Evolutionary conservation across 2,888 invertebrate species (phyloP).

Genomic region (Digitonthophagus gazella): DNA sequence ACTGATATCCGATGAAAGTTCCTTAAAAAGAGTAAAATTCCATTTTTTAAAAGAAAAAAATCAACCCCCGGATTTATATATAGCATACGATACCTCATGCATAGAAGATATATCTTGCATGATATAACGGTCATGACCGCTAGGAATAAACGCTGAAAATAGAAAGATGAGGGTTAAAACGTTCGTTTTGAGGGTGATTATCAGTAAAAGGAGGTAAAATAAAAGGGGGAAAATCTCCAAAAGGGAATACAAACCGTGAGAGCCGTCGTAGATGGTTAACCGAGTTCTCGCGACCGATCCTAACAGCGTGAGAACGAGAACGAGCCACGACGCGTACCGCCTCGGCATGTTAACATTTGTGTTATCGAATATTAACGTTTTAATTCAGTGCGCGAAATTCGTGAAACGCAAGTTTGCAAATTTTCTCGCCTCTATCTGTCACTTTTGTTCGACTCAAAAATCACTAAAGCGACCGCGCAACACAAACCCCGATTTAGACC

Average conservation of each 20-base stretch:
- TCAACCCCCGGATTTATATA: constrained; percentile 26
- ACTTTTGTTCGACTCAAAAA: constrained; percentile 29
- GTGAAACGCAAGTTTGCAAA: constrained; percentile 29
- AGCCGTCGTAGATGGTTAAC: constrained; percentile 70
- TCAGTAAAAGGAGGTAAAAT: constrained; percentile 8
- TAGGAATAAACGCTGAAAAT: constrained; percentile 68
- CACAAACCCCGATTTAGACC: too few relatives aligned
- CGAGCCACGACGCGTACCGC: constrained; percentile 60
- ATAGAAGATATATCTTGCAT: constrained; percentile 61
- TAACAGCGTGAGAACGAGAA: constrained; percentile 66
- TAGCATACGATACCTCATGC: constrained; percentile 51
- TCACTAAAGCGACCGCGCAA: constrained; percentile 23
- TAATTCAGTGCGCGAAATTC: constrained; percentile 22
- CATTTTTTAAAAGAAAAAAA: constrained; percentile 24
- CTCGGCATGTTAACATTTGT: constrained; percentile 51
- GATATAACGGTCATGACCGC: constrained; percentile 68
- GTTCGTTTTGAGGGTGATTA: not conserved
- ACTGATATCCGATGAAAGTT: constrained; percentile 44
- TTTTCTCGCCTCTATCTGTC: constrained; percentile 30
- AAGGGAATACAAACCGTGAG: constrained; percentile 65
- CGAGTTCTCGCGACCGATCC: constrained; percentile 67
- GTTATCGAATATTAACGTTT: constrained; percentile 15
- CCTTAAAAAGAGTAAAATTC: constrained; percentile 43
- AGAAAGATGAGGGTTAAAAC: constrained; percentile 29
- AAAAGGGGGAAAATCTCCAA: constrained; percentile 47